Evolutionary conservation across 1,140 invertebrate genomes (phyloP), one percentile per base, ranked within the genome.

Genomic region (Ptiloglossa arizonensis): DNA sequence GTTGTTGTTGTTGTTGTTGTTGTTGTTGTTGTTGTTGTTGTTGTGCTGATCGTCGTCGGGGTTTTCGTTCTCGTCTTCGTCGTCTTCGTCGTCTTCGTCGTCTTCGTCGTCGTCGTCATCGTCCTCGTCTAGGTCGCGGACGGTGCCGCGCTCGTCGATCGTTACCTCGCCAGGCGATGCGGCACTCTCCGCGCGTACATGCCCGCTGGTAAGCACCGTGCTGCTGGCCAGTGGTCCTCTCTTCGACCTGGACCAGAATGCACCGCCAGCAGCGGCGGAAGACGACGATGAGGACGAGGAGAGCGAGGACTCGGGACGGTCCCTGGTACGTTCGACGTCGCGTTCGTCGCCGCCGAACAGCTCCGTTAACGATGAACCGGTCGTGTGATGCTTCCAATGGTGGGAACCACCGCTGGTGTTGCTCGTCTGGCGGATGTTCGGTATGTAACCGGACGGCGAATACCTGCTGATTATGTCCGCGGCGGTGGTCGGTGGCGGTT

Each of bases 391-490:
- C 52, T 81, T 81, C 81, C 70, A 72, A 67, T 81, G 68, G 50
- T 86, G 77, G 11, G 74, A 59, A 41, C 22, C 5, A 41, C 68
- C 54, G 24, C 67, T 62, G 76, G 63, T 54, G 38, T 57, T 48
- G 52, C 74, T 89, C 63, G 86, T 87, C 24, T 80, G 94, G 67
- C 94, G 92, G 6, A 94, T 93, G 35, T 94, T 92, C 11, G 95
- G 94, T 63, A 94, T 92, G 87, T 95, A 95, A 76, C 94, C 94
- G 6, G 93, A 89, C 11, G 94, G 94, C 0, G 94, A 95, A 83
- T 95, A 95, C 81, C 94, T 95, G 70, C 93, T 94, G 81, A 94
- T 94, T 5, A 95, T 84, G 59, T 95, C 95, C 3, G 94, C 93
- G 0, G 93, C 24, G 38, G 64, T 46, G 6, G 56, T 35, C 3